phyloP scores from a whole-genome alignment of 2,113 vertebrate genomes.

The Boulengeromyrus knoepffleri region DNA sequence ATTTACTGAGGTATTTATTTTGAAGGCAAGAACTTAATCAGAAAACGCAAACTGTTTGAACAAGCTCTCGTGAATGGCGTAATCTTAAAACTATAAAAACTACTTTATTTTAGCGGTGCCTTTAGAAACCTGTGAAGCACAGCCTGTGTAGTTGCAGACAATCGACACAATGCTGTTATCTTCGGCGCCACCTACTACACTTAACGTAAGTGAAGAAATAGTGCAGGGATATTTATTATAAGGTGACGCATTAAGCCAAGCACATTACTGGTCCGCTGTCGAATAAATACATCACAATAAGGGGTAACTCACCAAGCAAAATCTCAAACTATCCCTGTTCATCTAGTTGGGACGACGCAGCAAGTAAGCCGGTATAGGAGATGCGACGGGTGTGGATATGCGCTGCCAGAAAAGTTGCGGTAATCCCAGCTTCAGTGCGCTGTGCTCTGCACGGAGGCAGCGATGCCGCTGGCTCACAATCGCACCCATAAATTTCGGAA shows the following conservation, averaged over 20 bases:
- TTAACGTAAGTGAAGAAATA: background rate
- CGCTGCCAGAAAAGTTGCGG: constrained; percentile 14
- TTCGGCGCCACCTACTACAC: background rate
- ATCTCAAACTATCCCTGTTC: constrained; percentile 49
- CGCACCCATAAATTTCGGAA: constrained; percentile 3
- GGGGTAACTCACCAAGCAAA: constrained; percentile 53
- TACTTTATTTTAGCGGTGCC: background rate
- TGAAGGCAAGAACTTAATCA: background rate
- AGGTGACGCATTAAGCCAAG: background rate
- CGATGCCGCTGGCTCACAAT: constrained; percentile 16
- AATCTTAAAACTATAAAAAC: background rate
- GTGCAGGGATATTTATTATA: background rate
- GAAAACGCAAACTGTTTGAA: background rate
- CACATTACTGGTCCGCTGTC: background rate
- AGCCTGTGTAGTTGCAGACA: background rate
- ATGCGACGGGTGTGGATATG: background rate
- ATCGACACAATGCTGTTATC: background rate
- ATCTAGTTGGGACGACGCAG: constrained; percentile 51
- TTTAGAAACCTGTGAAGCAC: background rate
- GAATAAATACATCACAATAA: background rate
- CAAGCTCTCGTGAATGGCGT: background rate
- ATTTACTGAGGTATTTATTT: background rate
- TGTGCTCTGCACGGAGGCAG: background rate
- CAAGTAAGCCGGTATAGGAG: constrained; percentile 25
- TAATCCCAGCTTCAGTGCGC: constrained; percentile 27